phyloP scores from a whole-genome alignment of 2,113 vertebrate genomes.

The Eclectus roratus region DNA sequence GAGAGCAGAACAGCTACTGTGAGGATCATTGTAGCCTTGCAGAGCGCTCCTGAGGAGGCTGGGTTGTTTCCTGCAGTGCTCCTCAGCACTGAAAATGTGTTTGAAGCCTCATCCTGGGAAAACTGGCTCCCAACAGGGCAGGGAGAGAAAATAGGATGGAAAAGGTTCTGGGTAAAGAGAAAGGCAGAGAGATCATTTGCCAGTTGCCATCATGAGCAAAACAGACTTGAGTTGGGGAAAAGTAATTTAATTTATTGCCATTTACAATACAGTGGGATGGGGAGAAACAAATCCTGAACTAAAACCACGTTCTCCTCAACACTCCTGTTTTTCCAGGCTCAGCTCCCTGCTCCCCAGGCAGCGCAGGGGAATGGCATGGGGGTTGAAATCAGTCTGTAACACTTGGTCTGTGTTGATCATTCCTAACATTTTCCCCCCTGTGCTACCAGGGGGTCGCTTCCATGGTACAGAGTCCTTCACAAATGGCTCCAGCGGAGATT shows the following conservation, averaged over 20 bases:
- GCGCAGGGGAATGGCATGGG: background rate
- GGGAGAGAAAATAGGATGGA: background rate
- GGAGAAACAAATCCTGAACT: background rate
- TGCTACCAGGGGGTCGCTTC: background rate
- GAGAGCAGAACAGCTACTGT: background rate
- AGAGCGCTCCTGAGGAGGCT: background rate
- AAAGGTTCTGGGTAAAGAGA: background rate
- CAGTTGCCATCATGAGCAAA: background rate
- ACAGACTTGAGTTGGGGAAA: background rate
- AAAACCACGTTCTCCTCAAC: background rate
- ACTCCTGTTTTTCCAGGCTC: background rate
- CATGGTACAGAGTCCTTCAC: background rate
- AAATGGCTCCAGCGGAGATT: fast-evolving
- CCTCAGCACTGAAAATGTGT: background rate
- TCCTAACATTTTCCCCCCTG: background rate
- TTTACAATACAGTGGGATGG: background rate
- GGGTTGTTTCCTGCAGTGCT: background rate
- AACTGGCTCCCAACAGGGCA: background rate
- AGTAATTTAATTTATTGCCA: background rate
- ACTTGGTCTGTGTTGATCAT: background rate
- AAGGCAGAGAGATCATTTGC: background rate
- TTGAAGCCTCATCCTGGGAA: background rate
- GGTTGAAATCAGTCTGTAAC: background rate
- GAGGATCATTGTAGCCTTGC: background rate
- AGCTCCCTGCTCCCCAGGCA: fast-evolving